A percentile compares a stretch with the other conserved stretches of the same genome.
These are phyloP conservation scores for Sarcophilus harrisii DNA, from an alignment of 2,797 vertebrate genomes.

Conservation along the genomic window DNA sequence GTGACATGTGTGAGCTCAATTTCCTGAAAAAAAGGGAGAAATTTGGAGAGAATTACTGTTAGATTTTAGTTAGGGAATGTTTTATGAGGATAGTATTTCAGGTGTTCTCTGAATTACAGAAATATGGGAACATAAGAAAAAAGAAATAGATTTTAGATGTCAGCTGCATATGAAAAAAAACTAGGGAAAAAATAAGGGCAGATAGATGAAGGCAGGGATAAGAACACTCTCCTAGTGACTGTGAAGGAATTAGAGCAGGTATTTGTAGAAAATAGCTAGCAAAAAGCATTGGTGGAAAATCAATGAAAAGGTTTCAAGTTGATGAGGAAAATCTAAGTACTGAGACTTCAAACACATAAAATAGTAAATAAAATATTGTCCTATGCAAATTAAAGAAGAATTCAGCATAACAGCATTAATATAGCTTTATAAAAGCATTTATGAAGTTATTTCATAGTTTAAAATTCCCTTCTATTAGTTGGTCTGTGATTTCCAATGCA, in stretches of 20 bases:
- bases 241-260: background rate
- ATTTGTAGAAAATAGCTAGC: background rate
- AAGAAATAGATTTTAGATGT: slow-evolving; percentile 16
- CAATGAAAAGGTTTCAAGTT: slow-evolving; percentile 60
- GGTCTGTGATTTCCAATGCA: slow-evolving; percentile 71
- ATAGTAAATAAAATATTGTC: slow-evolving; percentile 33
- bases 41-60: slow-evolving; percentile 35
- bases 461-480: slow-evolving; percentile 64
- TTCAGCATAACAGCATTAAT: slow-evolving; percentile 17
- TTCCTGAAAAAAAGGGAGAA: slow-evolving; percentile 38
- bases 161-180: slow-evolving; percentile 16
- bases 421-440: slow-evolving; percentile 41
- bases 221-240: background rate
- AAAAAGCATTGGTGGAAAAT: background rate
- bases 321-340: slow-evolving; percentile 40
- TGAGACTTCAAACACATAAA: slow-evolving; percentile 23
- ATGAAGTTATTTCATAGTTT: slow-evolving; percentile 54
- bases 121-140: background rate
- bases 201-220: slow-evolving; percentile 52
- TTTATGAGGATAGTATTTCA: background rate
- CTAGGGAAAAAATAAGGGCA: slow-evolving; percentile 49
- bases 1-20: slow-evolving; percentile 9
- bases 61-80: slow-evolving; percentile 36
- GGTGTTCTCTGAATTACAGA: slow-evolving; percentile 27
- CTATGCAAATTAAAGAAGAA: background rate